phyloP scores from a whole-genome alignment of 2,113 vertebrate species.

The Hydrolagus affinis region DNA sequence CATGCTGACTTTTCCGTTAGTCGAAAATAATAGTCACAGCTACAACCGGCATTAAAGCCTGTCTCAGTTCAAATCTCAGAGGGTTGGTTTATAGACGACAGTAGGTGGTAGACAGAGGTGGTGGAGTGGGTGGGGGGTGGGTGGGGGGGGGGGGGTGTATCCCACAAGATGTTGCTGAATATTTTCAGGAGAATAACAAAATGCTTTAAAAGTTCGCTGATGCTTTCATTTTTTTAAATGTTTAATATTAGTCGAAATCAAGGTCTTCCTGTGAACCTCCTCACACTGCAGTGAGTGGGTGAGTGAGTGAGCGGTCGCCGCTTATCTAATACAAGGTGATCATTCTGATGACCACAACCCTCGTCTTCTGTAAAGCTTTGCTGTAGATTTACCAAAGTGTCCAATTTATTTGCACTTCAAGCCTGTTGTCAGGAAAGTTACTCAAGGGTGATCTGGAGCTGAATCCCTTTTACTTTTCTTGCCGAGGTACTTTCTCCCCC shows the following conservation, averaged over 20 bases:
- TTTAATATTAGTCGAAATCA: too few relatives aligned
- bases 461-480: background rate
- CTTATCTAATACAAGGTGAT: slow-evolving; percentile 21
- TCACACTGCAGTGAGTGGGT: background rate
- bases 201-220: too few relatives aligned
- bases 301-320: too few relatives aligned
- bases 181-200: too few relatives aligned
- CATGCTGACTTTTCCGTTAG: slow-evolving; percentile 20
- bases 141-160: too few relatives aligned
- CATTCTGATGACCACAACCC: slow-evolving; percentile 11
- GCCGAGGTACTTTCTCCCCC: background rate
- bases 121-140: too few relatives aligned
- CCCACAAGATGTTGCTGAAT: too few relatives aligned
- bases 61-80: background rate
- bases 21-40: background rate
- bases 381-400: slow-evolving; percentile 8
- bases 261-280: background rate
- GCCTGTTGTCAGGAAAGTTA: slow-evolving; percentile 28
- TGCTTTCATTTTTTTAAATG: too few relatives aligned
- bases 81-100: too few relatives aligned
- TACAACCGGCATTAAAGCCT: background rate
- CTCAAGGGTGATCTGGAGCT: slow-evolving; percentile 1
- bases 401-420: slow-evolving; percentile 29
- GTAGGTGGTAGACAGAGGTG: too few relatives aligned
- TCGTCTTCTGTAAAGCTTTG: slow-evolving; percentile 5